Conservation (phyloP, 1,140 invertebrate species). For the Nephila pilipes region DNA sequence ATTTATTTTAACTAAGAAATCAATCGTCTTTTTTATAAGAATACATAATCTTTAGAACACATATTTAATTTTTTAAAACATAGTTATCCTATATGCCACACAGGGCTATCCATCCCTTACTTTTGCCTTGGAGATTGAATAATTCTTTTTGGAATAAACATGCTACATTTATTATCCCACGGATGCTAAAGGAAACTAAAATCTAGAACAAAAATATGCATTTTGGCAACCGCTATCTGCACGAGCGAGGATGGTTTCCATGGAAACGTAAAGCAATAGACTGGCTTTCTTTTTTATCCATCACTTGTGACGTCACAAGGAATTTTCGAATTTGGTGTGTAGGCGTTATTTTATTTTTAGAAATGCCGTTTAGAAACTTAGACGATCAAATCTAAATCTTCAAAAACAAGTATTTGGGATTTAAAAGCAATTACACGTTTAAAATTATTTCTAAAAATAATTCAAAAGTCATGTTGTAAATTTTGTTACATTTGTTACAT, state of each 20-base stretch:
- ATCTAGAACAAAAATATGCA: conserved; percentile 8
- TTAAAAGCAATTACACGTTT: neutral
- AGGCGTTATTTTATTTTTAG: neutral
- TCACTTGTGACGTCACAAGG: neutral
- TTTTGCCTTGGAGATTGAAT: neutral
- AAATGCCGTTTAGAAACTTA: neutral
- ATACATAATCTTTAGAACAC: too few relatives aligned
- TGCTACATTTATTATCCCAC: neutral
- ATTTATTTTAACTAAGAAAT: too few relatives aligned
- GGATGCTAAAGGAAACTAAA: conserved; percentile 2
- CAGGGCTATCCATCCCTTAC: neutral
- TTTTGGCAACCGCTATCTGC: conserved; percentile 23
- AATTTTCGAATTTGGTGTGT: neutral
- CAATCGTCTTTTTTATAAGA: too few relatives aligned
- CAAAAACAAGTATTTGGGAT: neutral
- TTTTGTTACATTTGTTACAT: too few relatives aligned
- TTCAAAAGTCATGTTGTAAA: too few relatives aligned
- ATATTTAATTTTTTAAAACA: too few relatives aligned
- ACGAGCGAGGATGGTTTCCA: conserved; percentile 13
- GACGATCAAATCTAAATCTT: neutral
- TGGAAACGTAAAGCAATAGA: conserved; percentile 19
- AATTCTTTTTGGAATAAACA: conserved; percentile 1
- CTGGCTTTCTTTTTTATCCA: neutral
- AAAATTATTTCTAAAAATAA: too few relatives aligned
- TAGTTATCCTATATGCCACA: neutral